Evolutionary conservation across 2,113 vertebrate genomes (phyloP).

Genomic region (Salvelinus namaycush): DNA sequence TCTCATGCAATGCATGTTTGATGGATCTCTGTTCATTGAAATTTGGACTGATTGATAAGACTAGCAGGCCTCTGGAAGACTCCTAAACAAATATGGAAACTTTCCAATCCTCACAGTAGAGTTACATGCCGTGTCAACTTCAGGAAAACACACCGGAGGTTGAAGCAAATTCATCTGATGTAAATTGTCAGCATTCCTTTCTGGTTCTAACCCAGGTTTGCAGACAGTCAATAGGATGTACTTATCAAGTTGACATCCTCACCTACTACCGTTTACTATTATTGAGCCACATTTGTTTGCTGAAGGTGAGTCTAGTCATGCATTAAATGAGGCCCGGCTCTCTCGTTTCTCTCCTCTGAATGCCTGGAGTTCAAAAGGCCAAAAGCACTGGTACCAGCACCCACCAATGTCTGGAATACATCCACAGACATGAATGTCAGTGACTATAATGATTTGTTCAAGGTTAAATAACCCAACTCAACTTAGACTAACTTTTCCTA

Average conservation of each 20-base stretch:
- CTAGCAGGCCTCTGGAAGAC: not conserved
- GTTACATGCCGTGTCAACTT: not conserved
- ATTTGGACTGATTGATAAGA: not conserved
- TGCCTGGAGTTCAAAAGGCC: slow-evolving; percentile 6
- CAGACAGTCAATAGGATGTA: slow-evolving; percentile 37
- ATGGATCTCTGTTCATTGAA: not conserved
- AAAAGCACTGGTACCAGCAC: not conserved
- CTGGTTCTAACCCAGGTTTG: not conserved
- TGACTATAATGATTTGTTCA: not conserved
- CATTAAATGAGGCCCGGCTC: slow-evolving; percentile 4
- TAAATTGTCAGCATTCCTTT: slow-evolving; percentile 35
- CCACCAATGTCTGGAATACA: not conserved
- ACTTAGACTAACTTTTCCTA: not conserved
- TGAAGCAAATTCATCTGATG: slow-evolving; percentile 41
- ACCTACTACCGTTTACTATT: slow-evolving; percentile 36
- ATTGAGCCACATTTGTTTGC: slow-evolving; percentile 39
- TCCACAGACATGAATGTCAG: not conserved
- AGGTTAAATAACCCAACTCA: not conserved
- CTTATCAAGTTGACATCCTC: slow-evolving; percentile 40
- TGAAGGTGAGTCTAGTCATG: slow-evolving; percentile 52
- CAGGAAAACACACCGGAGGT: slow-evolving; percentile 17
- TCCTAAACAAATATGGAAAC: not conserved
- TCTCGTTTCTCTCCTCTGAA: not conserved
- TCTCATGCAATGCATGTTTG: too few species aligned
- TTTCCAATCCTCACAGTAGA: not conserved